Base-by-base conservation (phyloP, 2,888 invertebrate genomes). In the Melieria picta region DNA sequence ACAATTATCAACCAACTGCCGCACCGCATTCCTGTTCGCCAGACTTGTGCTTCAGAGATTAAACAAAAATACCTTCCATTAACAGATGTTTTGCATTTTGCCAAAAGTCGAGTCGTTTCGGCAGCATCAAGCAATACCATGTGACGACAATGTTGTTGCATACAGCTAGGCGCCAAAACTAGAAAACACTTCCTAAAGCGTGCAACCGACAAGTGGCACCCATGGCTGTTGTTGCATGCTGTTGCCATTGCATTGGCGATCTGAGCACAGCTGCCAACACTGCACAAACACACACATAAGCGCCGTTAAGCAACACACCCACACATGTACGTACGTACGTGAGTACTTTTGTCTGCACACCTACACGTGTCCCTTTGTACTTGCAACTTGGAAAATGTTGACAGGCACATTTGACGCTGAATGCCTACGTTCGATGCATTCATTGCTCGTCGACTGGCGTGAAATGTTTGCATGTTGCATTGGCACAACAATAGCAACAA, bases 81-180 rank as follows among this genome's bases (percentile, higher is more conserved):
- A 65, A 69, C 57, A 65, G 55, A 48, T 69, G 69, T 58, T 68
- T 60, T 46, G 43, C 61, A 61, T 60, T 67, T 67, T 57, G 55
- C 52, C 52, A 6, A 43, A 62, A 64, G 58, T 48, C 58, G 48
- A 30, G 30, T 48, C 66, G 56, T 55, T 11, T 13, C 7, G 13
- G 13, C 52, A 16, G 16, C 16, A 16, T 16, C 16, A 30, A 30
- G 30, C 30, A 30, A 30, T 30, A 30, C 30, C 4, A 52, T 13
- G 56, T 62, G 63, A 72, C 57, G 52, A 65, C 58, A 60, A 47
- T 63, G 11, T 56, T 16, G 9, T 16, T 45, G 42, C 48, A 52
- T 52, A 52, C 52, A 52, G 13, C 13, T 52, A 52, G 52, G 52
- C 52, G 9, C 52, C 4, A 52, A 50, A 52, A n/a, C 13, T 6